phyloP scores from a whole-genome alignment of 2,113 vertebrate species.

The Aythya baeri region DNA sequence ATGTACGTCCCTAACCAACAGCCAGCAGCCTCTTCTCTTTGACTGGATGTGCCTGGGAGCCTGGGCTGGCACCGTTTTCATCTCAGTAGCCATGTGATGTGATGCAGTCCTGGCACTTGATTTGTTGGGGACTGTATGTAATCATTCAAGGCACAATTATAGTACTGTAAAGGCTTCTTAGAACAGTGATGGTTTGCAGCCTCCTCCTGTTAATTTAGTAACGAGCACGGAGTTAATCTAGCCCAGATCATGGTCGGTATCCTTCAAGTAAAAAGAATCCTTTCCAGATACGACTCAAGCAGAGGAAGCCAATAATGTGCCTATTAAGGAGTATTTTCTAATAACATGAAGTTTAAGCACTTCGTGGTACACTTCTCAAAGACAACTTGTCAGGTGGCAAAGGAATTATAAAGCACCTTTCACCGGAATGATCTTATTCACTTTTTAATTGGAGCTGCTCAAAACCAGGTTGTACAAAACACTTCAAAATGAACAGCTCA shows the following conservation, averaged over 20 bases:
- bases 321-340: neutral
- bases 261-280: neutral
- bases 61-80: neutral
- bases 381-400: neutral
- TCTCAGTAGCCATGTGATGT: neutral
- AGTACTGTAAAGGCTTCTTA: neutral
- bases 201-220: neutral
- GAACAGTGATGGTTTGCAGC: neutral
- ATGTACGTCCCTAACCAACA: rapidly evolving
- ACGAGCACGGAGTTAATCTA: neutral
- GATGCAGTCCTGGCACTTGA: neutral
- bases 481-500: neutral
- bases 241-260: neutral
- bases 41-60: neutral
- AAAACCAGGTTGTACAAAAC: constrained; percentile 8
- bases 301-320: neutral
- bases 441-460: constrained; percentile 10
- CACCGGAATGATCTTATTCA: neutral
- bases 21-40: neutral
- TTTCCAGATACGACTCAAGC: neutral
- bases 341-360: neutral
- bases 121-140: neutral
- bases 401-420: neutral
- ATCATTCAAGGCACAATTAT: neutral
- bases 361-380: neutral